Evolutionary conservation across 1,140 invertebrate genomes (phyloP).

Genomic region (Musca vetustissima): DNA sequence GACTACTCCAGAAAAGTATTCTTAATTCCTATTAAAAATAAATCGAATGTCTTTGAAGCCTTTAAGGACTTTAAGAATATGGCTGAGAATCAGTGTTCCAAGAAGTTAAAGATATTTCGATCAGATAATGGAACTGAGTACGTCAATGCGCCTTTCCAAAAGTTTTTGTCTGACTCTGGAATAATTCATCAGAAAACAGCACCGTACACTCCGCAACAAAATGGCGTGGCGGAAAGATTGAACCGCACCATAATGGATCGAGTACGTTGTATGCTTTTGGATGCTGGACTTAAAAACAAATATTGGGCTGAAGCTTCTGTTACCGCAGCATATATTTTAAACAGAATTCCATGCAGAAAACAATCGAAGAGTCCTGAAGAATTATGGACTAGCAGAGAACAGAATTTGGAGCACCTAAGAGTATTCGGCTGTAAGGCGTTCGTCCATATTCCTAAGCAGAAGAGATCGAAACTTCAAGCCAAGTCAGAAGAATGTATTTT

Average conservation of each 20-base stretch:
- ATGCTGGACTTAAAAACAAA: slow-evolving; percentile 43
- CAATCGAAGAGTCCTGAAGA: slow-evolving; percentile 30
- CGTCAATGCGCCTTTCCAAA: slow-evolving; percentile 21
- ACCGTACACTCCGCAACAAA: slow-evolving; percentile 23
- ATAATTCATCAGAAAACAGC: slow-evolving; percentile 25
- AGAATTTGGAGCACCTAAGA: slow-evolving; percentile 29
- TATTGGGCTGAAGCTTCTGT: slow-evolving; percentile 58
- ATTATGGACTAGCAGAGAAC: slow-evolving; percentile 31
- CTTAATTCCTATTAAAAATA: slow-evolving; percentile 31
- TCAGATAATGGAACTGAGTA: slow-evolving; percentile 45
- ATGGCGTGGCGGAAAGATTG: slow-evolving; percentile 11
- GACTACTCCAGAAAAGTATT: slow-evolving; percentile 51
- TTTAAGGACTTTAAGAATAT: slow-evolving; percentile 41
- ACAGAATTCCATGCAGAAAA: slow-evolving; percentile 18
- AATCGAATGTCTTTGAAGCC: slow-evolving; percentile 25
- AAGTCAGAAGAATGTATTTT: slow-evolving; percentile 39
- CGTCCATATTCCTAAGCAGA: slow-evolving; percentile 33
- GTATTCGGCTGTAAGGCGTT: slow-evolving; percentile 27
- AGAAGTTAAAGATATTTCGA: slow-evolving; percentile 35
- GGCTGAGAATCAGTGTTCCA: slow-evolving; percentile 39
- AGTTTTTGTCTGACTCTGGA: neutral
- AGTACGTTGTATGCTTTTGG: slow-evolving; percentile 33
- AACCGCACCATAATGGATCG: slow-evolving; percentile 21
- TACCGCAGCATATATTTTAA: slow-evolving; percentile 32
- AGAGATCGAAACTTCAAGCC: slow-evolving; percentile 35